Conservation (phyloP, 2,888 invertebrate species). For the Tetheella fluctuosa region DNA sequence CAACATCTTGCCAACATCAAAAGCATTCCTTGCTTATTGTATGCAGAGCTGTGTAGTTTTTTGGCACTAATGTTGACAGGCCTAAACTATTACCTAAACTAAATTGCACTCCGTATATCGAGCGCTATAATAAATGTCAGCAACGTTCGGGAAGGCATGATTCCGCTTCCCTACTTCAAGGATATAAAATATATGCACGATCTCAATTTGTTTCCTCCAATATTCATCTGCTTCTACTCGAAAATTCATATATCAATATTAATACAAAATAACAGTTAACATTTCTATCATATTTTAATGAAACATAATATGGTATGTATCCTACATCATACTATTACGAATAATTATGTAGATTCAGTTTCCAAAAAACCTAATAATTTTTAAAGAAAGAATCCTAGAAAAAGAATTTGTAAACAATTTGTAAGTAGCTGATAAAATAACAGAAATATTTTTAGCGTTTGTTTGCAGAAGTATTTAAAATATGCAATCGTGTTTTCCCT, state of each 20-base stretch:
- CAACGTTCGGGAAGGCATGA: conserved; percentile 31
- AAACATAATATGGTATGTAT: no score
- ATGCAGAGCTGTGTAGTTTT: conserved; percentile 12
- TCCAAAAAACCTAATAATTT: not conserved
- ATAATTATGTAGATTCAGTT: not conserved
- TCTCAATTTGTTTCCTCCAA: conserved; percentile 53
- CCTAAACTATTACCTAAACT: conserved; percentile 15
- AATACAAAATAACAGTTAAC: no score
- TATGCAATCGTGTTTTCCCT: not conserved
- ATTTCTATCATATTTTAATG: no score
- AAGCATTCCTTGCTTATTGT: conserved; percentile 17
- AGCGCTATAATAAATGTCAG: conserved; percentile 39
- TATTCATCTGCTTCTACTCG: conserved; percentile 41
- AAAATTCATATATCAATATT: conserved; percentile 21
- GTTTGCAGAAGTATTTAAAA: not conserved
- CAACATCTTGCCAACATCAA: conserved; percentile 36
- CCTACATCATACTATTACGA: no score
- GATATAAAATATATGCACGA: conserved; percentile 58
- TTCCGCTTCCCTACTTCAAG: conserved; percentile 36
- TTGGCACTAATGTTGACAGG: conserved; percentile 9
- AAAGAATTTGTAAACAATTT: not conserved
- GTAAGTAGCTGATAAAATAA: not conserved
- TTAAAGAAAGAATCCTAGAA: not conserved
- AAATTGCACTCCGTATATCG: conserved; percentile 34
- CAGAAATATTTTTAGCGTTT: not conserved